Evolutionary conservation across 2,888 invertebrate species (phyloP), one percentile per base, ranked within the genome.

Genomic region (Drosophila merina): DNA sequence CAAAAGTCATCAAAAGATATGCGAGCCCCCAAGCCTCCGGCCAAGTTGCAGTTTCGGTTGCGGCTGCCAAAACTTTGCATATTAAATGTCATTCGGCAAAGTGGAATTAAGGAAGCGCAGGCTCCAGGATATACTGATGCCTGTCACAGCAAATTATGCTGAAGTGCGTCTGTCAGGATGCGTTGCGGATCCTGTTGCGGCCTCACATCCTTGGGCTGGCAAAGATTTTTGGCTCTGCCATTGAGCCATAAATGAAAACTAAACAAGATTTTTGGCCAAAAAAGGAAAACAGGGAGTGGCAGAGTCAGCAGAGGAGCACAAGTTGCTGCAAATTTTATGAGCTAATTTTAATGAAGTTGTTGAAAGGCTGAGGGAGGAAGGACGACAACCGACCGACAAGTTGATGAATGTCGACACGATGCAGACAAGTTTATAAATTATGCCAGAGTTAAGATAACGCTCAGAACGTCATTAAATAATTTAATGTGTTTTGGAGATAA

Each of bases 61-160:
- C 62, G 75, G 75, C 80, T 73, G 67, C 36, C 64, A 74, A 88
- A 88, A 88, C 89, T 89, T 89, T 89, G 89, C 89, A 89, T 89
- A 89, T 89, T 89, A 89, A 88, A 89, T 89, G 88, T 87, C 88
- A 89, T 88, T 89, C 77, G 86, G 80, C 76, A 87, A 85, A 85
- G 89, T 86, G 89, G 87, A 86, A 88, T 87, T 82, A 79, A 75
- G 86, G 77, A 80, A 73, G 72, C 79, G 63, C 50, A 44, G 38
- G 69, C 54, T 42, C 14, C 81, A 73, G 72, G 72, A 78, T 72
- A 79, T 57, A 69, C 77, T 77, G 70, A 55, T 52, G 69, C 75
- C 83, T 84, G 83, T 88, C 88, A 76, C 62, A 77, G 88, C 88
- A 89, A 86, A 89, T 88, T 86, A 89, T 83, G 76, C 76, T 77